phyloP scores from a whole-genome alignment of 1,140 invertebrate genomes.

The Drosophila novamexicana region DNA sequence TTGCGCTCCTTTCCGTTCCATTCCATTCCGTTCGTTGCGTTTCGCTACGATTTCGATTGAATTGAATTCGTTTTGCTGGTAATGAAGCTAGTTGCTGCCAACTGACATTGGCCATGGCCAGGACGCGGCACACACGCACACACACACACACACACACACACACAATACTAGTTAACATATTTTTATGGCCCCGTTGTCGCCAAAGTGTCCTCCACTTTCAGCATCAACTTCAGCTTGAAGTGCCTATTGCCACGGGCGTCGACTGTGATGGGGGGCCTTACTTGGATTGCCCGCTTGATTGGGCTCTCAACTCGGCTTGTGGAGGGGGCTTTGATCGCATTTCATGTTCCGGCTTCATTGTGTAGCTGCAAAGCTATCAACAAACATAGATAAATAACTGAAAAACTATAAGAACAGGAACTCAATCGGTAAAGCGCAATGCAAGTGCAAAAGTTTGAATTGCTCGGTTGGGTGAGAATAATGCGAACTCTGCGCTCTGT shows the following conservation, averaged over 20 bases:
- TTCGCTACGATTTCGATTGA: slow-evolving; percentile 9
- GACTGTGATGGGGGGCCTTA: not conserved
- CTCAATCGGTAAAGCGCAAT: slow-evolving; percentile 1
- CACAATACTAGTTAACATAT: slow-evolving; percentile 64
- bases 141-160: slow-evolving; percentile 1
- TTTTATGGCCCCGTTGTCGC: slow-evolving; percentile 68
- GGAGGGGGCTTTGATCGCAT: not conserved
- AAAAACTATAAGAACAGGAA: not conserved
- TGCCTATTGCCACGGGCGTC: slow-evolving; percentile 13
- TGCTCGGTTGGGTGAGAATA: not conserved
- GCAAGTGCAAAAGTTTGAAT: not conserved
- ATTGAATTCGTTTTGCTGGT: slow-evolving; percentile 68
- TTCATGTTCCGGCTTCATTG: slow-evolving; percentile 10
- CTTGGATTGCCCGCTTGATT: slow-evolving; percentile 67
- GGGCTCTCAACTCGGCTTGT: slow-evolving; percentile 6
- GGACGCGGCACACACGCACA: not conserved
- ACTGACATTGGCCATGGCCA: slow-evolving; percentile 5
- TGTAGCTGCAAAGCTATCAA: not conserved
- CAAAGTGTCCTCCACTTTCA: slow-evolving; percentile 55
- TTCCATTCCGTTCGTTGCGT: slow-evolving; percentile 41
- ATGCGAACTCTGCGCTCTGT: too few species aligned
- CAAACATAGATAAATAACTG: too few species aligned
- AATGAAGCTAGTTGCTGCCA: slow-evolving; percentile 62
- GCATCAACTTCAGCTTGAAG: slow-evolving; percentile 33
- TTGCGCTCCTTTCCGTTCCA: slow-evolving; percentile 46